Evolutionary conservation across 2,113 vertebrate species (phyloP), one percentile per base, ranked within the genome.

Genomic region (Anolis sagrei): DNA sequence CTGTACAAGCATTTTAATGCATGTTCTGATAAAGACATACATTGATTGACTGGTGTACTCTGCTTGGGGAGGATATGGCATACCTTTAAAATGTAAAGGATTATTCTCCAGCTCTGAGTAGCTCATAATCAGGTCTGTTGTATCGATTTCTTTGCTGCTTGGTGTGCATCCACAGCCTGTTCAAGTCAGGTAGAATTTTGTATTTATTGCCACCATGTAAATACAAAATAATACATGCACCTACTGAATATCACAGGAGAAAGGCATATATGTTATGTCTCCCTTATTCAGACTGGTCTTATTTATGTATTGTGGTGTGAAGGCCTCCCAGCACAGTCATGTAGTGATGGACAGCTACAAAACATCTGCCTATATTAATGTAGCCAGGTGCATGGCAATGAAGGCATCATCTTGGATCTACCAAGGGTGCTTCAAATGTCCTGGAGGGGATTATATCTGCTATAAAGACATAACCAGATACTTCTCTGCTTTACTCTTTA

Each of bases 11-110:
- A 18, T 64, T 79, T 64, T 64, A 68, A 49, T 48, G 64, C 79
- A 81, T 34, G 64, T 32, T 69, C 64, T 81, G 79, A 51, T 69
- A 69, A 69, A 81, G 44, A 64, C 79, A 34, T 51, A 34, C 48
- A 81, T 70, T 68, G 27, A 48, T 69, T 81, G n/a, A 81, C 80
- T 54, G n/a, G 54, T 69, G n/a, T 34, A 54, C 29, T 16, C 11
- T 54, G 66, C 29, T 7, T 54, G 48, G 68, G 36, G n/a, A 66
- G 19, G n/a, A n/a, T 70, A 51, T 49, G 44, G 64, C 16, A 49
- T 70, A 81, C 44, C 44, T 69, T 49, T n/a, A 81, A 19, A 70
- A 70, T 32, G 9, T 70, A 70, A 69, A 69, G 29, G 29, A 68
- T 70, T 34, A 32, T 81, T 81, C 66, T 32, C 64, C 64, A 81